Percentiles rank a stretch among this genome's conserved stretches.
These are phyloP conservation scores for Athripsodes cinereus DNA, from an alignment of 2,888 invertebrate genomes.

Conservation along the genomic window DNA sequence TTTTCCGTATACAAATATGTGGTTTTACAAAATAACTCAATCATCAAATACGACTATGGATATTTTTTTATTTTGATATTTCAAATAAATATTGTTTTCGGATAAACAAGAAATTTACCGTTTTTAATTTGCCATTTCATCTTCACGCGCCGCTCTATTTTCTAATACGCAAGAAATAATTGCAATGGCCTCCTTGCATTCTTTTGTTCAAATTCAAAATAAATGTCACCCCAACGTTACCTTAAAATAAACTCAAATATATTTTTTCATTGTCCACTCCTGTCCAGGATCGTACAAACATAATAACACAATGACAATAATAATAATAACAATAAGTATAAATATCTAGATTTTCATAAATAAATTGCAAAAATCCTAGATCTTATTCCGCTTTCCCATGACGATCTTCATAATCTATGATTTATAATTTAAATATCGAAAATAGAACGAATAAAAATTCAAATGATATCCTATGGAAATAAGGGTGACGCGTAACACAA, in stretches of 20 bases:
- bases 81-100: too few relatives aligned
- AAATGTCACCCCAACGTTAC: slow-evolving; percentile 20
- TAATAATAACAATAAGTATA: neutral
- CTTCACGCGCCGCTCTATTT: slow-evolving; percentile 8
- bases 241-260: neutral
- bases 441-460: neutral
- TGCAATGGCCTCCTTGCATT: slow-evolving; percentile 18
- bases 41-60: too few relatives aligned
- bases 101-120: too few relatives aligned
- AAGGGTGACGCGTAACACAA: neutral
- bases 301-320: neutral
- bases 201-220: slow-evolving; percentile 22
- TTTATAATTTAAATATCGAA: slow-evolving; percentile 12
- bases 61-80: too few relatives aligned
- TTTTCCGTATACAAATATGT: too few relatives aligned
- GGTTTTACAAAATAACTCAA: too few relatives aligned
- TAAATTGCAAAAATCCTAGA: slow-evolving; percentile 3
- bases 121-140: too few relatives aligned
- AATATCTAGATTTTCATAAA: neutral
- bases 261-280: neutral
- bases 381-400: slow-evolving; percentile 22
- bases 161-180: slow-evolving; percentile 23
- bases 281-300: neutral
- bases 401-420: slow-evolving; percentile 23
- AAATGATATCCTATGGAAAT: neutral